Evolutionary conservation across 2,888 invertebrate genomes (phyloP), one percentile per base, ranked within the genome.

Genomic region (Acrobasis suavella): DNA sequence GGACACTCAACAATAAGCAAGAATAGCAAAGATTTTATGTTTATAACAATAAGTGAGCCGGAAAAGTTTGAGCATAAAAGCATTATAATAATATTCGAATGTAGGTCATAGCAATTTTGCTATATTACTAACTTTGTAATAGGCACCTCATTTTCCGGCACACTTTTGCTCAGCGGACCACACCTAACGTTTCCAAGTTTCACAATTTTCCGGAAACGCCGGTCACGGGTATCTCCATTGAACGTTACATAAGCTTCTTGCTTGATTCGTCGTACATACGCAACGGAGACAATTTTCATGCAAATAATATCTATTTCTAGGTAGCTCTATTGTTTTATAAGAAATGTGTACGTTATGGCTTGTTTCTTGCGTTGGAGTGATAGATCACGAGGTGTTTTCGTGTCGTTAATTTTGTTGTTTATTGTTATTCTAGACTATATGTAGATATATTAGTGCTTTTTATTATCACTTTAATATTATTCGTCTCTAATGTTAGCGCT

Each of bases 211-310:
- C 59, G 59, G 59, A 60, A 50, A 60, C 50, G 38, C 38, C 50
- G 50, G 50, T 60, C 50, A 60, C 59, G 59, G 50, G 38, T 16
- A 15, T 60, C 9, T 32, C n/a, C 32, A 32, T 32, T 32, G 0
- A 8, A 32, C 32, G 22, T 60, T 38, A 60, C 59, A 39, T 50
- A 60, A 60, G 15, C 9, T 9, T 15, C 46, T 56, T 42, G 42
- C 22, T 46, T 42, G 56, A 56, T 56, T 56, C 42, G 56, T 42
- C 16, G 42, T 32, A 32, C 56, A 14, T 22, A 50, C 59, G 59
- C 38, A 50, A 60, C 54, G 54, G 37, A 15, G 63, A 56, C 61
- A 59, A 69, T 70, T 72, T 72, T 69, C 64, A 72, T 72, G 72
- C 66, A 70, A 72, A 72, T 72, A 62, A 51, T 38, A 52, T 58